These are phyloP conservation scores for Drosophila aff. DNA, from an alignment of 1,140 invertebrate species.

Conservation along the genomic window DNA sequence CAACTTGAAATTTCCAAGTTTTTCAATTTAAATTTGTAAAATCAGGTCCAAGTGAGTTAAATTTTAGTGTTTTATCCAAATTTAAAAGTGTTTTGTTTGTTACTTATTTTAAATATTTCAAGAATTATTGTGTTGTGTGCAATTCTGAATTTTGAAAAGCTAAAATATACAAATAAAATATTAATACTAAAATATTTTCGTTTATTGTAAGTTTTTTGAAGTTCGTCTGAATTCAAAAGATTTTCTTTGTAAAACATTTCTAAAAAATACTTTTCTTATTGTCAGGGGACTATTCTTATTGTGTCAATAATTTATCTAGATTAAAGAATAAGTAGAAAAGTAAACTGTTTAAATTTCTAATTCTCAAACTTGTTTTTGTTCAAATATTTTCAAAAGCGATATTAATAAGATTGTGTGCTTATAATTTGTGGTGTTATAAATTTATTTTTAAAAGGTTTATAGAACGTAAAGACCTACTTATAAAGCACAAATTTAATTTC, in stretches of 20 bases:
- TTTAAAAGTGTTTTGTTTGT: constrained; percentile 2
- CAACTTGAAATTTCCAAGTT: neutral
- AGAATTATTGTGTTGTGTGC: neutral
- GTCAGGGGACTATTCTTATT: neutral
- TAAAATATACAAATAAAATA: too few relatives aligned
- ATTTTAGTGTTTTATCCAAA: neutral
- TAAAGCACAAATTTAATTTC: neutral
- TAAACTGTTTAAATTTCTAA: neutral
- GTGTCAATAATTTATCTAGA: neutral
- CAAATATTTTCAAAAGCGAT: neutral
- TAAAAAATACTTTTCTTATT: neutral
- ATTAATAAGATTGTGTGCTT: neutral
- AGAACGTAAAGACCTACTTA: too few relatives aligned
- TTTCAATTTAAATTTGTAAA: neutral
- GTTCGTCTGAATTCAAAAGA: too few relatives aligned
- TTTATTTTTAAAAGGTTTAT: too few relatives aligned
- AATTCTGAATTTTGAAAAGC: neutral
- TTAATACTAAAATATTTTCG: neutral
- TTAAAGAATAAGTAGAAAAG: too few relatives aligned
- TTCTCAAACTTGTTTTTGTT: neutral
- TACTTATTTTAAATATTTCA: neutral
- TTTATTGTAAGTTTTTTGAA: neutral
- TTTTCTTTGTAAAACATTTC: neutral
- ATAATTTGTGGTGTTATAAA: too few relatives aligned
- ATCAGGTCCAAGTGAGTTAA: neutral